A percentile compares a stretch with the other conserved stretches of the same genome.
phyloP scores from a whole-genome alignment of 2,797 vertebrate species.

The Melanotaenia maccullochi region DNA sequence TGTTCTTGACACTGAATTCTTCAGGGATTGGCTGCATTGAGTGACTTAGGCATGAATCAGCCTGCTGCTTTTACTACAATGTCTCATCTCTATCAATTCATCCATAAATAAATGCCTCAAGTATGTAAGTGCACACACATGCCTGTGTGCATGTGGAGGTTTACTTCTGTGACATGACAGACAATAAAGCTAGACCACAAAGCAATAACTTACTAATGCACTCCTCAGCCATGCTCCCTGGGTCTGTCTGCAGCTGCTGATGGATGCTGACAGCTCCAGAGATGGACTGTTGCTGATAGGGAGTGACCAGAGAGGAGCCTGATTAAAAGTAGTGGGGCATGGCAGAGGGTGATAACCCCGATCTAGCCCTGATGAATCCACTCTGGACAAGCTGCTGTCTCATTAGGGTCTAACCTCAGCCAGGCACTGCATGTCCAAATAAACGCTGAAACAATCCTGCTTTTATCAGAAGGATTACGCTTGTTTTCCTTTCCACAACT shows the following conservation, averaged over 20 bases:
- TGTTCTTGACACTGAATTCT: constrained; percentile 24
- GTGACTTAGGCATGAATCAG: constrained; percentile 26
- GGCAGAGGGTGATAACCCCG: constrained; percentile 87
- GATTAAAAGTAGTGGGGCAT: constrained; percentile 91
- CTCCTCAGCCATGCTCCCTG: constrained; percentile 82
- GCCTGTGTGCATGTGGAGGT: constrained; percentile 19
- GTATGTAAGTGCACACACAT: constrained; percentile 23
- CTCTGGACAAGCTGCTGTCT: constrained; percentile 77
- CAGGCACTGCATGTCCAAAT: constrained; percentile 78
- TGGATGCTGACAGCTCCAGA: constrained; percentile 85
- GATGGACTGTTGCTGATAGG: constrained; percentile 90
- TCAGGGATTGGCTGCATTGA: constrained; percentile 6
- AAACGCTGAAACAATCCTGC: constrained; percentile 75
- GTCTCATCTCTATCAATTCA: constrained; percentile 44
- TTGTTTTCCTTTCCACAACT: constrained; percentile 76
- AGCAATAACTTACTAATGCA: constrained; percentile 89
- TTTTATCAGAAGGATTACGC: constrained; percentile 80
- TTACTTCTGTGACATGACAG: constrained; percentile 46
- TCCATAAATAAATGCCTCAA: constrained; percentile 55
- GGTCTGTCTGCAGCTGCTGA: constrained; percentile 86
- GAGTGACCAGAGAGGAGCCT: constrained; percentile 88
- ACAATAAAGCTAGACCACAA: constrained; percentile 69
- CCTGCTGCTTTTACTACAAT: constrained; percentile 36
- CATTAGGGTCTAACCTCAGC: constrained; percentile 78
- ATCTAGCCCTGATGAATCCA: constrained; percentile 86